These are phyloP conservation scores for Coranthus polyacanthus DNA, from an alignment of 2,797 vertebrate genomes.

Conservation along the genomic window DNA sequence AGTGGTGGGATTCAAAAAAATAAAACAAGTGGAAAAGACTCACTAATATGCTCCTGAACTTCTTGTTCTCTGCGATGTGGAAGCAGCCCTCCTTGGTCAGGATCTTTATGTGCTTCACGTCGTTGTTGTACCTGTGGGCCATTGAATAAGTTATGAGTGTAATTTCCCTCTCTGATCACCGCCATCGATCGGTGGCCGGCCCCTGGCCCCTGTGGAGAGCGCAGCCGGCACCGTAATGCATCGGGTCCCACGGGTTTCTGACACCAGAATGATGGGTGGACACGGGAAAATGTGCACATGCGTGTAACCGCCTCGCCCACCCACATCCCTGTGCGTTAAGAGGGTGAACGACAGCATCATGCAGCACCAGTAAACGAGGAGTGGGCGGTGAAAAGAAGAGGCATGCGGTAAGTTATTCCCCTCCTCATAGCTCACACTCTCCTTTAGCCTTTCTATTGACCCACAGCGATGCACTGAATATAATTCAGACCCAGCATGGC, in stretches of 20 bases:
- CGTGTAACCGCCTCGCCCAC: constrained; percentile 13
- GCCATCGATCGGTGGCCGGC: constrained; percentile 88
- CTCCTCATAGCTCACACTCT: no score
- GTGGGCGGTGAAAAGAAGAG: not conserved
- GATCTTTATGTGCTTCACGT: constrained; percentile 99
- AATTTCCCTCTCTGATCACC: constrained; percentile 93
- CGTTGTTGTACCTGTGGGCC: constrained; percentile 97
- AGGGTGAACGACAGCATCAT: not conserved
- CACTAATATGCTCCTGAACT: constrained; percentile 98
- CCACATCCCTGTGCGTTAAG: constrained; percentile 29
- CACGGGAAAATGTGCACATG: constrained; percentile 42
- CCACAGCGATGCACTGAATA: no score
- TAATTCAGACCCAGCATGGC: no score
- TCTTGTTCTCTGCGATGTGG: constrained; percentile 98
- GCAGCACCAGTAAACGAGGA: not conserved
- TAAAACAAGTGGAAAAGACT: constrained; percentile 81
- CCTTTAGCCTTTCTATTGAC: constrained; percentile 3
- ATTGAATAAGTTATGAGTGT: constrained; percentile 95
- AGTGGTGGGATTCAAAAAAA: constrained; percentile 41
- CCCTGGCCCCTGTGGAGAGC: constrained; percentile 83
- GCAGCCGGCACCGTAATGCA: constrained; percentile 79
- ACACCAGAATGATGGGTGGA: constrained; percentile 83
- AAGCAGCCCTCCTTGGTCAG: constrained; percentile 95
- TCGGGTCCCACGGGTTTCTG: constrained; percentile 85
- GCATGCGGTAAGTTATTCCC: not conserved